Base-by-base conservation (phyloP, 1,140 invertebrate genomes). In the Halictus rubicundus region DNA sequence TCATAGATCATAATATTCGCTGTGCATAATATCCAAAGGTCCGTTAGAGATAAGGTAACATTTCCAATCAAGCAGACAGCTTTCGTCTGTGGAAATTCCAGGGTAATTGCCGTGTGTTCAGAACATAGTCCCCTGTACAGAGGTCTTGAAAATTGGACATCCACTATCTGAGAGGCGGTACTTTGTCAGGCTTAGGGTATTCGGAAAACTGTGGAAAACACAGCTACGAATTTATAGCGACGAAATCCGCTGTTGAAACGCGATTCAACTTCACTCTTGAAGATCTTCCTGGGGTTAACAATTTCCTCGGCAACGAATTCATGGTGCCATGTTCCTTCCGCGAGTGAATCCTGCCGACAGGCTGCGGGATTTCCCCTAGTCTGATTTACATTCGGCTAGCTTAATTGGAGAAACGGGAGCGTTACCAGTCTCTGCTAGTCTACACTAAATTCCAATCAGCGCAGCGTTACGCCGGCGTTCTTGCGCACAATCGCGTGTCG, bases 371-470 rank as follows among this genome's bases (percentile, higher is more conserved):
- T 78, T 63, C 68, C 42, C 5, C 46, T 39, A 54, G 59, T 63
- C 75, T 78, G 75, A 78, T 78, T 78, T 78, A 78, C 75, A 78
- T 78, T 71, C 68, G 68, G 46, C 75, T 68, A 78, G 75, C 68
- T 78, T 78, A 78, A 78, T 78, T 78, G 75, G 75, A 78, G 75
- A 54, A 78, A 78, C 75, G 75, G 75, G 25, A 71, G 46, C 37
- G 59, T 71, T 63, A 78, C 75, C 68, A 49, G 57, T 23, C 65
- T 61, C 54, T 57, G n/a, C 65, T 76, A 46, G 65, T 76, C 74
- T 71, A 71, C 42, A n/a, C 75, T 78, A 78, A 78, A 78, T 78
- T 78, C 68, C 75, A 78, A 78, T 78, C 75, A 78, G 75, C 19
- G 32, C 32, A 32, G 32, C 32, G n/a, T 69, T 59, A n/a, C 54